A percentile compares a stretch with the other conserved stretches of the same genome.
Evolutionary conservation across 2,797 vertebrate species (phyloP).

Genomic region (Macropodus opercularis): DNA sequence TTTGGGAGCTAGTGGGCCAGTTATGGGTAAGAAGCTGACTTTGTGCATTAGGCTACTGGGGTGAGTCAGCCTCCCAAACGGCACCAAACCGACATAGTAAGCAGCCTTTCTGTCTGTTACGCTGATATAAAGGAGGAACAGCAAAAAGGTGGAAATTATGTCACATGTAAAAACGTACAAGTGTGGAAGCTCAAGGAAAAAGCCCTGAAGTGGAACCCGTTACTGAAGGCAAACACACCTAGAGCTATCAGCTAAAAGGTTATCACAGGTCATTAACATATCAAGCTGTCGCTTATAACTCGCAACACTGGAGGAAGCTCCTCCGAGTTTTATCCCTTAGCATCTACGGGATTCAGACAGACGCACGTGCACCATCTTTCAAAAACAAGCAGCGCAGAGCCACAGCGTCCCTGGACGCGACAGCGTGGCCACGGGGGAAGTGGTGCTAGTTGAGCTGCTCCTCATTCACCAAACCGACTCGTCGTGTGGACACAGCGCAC

Average conservation of each 20-base stretch:
- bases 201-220: background rate
- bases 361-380: constrained; percentile 26
- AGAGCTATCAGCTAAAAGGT: constrained; percentile 25
- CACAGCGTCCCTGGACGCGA: background rate
- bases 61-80: constrained; percentile 67
- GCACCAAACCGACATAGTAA: constrained; percentile 43
- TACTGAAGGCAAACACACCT: constrained; percentile 16
- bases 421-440: constrained; percentile 5
- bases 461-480: constrained; percentile 48
- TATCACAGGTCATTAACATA: constrained; percentile 5
- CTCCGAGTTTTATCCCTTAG: constrained; percentile 28
- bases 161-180: constrained; percentile 26
- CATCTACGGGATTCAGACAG: constrained; percentile 27
- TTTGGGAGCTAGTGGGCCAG: constrained; percentile 67
- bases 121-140: constrained; percentile 32
- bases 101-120: constrained; percentile 33
- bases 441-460: constrained; percentile 35
- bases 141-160: constrained; percentile 48
- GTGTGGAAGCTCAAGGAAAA: constrained; percentile 8
- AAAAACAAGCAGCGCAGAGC: constrained; percentile 16
- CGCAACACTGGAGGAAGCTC: constrained; percentile 42
- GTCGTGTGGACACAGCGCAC: constrained; percentile 16
- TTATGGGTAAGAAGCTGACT: constrained; percentile 74
- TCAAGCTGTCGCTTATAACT: constrained; percentile 30
- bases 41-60: constrained; percentile 63